These are phyloP conservation scores for Ormyrus pomaceus DNA, from an alignment of 2,888 invertebrate genomes.

Conservation along the genomic window DNA sequence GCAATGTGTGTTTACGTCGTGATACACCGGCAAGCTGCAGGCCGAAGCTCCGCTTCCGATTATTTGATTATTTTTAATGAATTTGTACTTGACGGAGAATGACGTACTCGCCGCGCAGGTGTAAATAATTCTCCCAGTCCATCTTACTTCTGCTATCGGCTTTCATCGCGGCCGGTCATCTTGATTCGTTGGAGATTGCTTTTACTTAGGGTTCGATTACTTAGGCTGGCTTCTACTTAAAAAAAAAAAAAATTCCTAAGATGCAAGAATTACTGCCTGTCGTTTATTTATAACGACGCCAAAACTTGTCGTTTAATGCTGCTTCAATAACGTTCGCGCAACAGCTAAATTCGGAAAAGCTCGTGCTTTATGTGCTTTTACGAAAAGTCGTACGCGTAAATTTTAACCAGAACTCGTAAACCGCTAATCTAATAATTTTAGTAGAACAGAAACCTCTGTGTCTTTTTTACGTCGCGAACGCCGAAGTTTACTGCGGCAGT, in stretches of 20 bases:
- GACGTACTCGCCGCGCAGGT: slow-evolving; percentile 29
- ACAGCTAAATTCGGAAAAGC: too few species aligned
- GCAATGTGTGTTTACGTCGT: slow-evolving; percentile 23
- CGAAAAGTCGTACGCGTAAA: neutral
- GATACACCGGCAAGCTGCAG: neutral
- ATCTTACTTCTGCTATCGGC: slow-evolving; percentile 15
- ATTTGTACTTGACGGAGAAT: slow-evolving; percentile 27
- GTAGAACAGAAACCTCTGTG: slow-evolving; percentile 1
- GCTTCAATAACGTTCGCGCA: too few species aligned
- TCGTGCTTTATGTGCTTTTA: too few species aligned
- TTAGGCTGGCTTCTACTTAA: neutral
- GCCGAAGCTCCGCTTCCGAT: slow-evolving; percentile 42
- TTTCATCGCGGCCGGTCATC: slow-evolving; percentile 24
- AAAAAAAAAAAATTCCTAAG: neutral
- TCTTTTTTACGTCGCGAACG: neutral
- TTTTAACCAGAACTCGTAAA: slow-evolving; percentile 6
- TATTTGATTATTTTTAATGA: slow-evolving; percentile 55
- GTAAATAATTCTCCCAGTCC: slow-evolving; percentile 36
- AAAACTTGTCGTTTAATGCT: too few species aligned
- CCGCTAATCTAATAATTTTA: slow-evolving; percentile 4
- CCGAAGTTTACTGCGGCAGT: slow-evolving; percentile 27
- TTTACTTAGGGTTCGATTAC: neutral
- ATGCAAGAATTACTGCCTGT: too few species aligned
- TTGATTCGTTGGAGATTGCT: neutral
- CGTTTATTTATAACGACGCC: too few species aligned